Evolutionary conservation across 2,888 invertebrate genomes (phyloP), one percentile per base, ranked within the genome.

Genomic region (Leptopilina syphax): DNA sequence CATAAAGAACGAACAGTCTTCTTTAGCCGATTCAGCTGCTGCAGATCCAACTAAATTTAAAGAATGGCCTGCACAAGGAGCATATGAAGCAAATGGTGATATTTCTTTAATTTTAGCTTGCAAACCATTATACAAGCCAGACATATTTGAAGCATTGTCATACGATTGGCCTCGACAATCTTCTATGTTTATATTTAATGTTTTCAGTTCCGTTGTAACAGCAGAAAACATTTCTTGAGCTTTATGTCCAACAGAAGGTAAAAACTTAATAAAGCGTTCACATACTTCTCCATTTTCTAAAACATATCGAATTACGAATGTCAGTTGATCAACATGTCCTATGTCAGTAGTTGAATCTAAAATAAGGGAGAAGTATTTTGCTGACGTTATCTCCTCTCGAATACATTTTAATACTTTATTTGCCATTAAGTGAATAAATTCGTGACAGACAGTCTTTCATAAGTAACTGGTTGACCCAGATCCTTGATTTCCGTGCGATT

Each of bases 61-160:
- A 41, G 78, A 76, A 67, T 78, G 78, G 18, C 68, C 34, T 57
- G 34, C 27, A 27, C 79, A 79, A 13, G 68, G 77, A 47, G 67
- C 34, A 47, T 13, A 79, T 12, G 18, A 18, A 73, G 85, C 79
- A 79, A 83, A 83, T 54, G 84, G 83, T 54, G 81, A 80, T 79
- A 80, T 82, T 65, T 82, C 70, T 54, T 84, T 85, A 47, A 87
- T 84, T 80, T 81, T 80, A 18, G 82, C 81, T 82, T 86, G 84
- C 47, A 87, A 65, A 47, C 84, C 84, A 76, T 76, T 83, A 78
- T 85, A 85, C 67, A 65, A 73, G 24, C 84, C 85, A 65, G 83
- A 81, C 85, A 86, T 87, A 79, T 86, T 85, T 50, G 77, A 70
- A n/a, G 85, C 85, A 83, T 83, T 86, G 77, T 86, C 85, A 79